phyloP scores from a whole-genome alignment of 1,140 invertebrate species.

The Stegodyphus dumicola region DNA sequence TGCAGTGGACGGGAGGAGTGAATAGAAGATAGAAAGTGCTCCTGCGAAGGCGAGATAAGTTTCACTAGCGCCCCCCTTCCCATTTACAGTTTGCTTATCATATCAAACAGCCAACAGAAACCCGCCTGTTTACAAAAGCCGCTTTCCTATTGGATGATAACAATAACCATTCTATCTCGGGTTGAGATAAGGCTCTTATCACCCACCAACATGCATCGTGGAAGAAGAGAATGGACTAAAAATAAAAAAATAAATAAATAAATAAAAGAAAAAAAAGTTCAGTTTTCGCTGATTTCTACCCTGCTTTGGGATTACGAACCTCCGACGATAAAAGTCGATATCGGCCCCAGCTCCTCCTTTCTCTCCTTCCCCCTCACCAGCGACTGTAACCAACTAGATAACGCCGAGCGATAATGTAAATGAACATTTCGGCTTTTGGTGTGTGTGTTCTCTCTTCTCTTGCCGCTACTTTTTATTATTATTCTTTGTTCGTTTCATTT shows the following conservation, averaged over 20 bases:
- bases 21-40: slow-evolving; percentile 45
- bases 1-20: not conserved
- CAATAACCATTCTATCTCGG: slow-evolving; percentile 61
- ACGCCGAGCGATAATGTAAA: slow-evolving; percentile 57
- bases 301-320: slow-evolving; percentile 54
- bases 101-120: slow-evolving; percentile 57
- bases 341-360: slow-evolving; percentile 10
- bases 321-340: slow-evolving; percentile 52
- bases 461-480: slow-evolving; percentile 8
- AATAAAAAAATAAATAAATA: slow-evolving; percentile 28
- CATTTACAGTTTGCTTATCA: slow-evolving; percentile 59
- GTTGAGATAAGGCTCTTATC: slow-evolving; percentile 50
- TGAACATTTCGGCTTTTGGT: slow-evolving; percentile 51
- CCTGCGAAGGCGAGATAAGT: slow-evolving; percentile 50
- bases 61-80: slow-evolving; percentile 18
- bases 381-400: slow-evolving; percentile 48
- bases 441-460: not conserved
- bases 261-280: slow-evolving; percentile 11
- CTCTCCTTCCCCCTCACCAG: not conserved
- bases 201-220: slow-evolving; percentile 43
- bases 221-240: slow-evolving; percentile 32
- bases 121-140: slow-evolving; percentile 55
- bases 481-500: slow-evolving; percentile 27
- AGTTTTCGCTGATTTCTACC: slow-evolving; percentile 32
- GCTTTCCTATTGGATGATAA: slow-evolving; percentile 56